These are phyloP conservation scores for Geococcyx californianus DNA, from an alignment of 2,113 vertebrate species.

Conservation along the genomic window DNA sequence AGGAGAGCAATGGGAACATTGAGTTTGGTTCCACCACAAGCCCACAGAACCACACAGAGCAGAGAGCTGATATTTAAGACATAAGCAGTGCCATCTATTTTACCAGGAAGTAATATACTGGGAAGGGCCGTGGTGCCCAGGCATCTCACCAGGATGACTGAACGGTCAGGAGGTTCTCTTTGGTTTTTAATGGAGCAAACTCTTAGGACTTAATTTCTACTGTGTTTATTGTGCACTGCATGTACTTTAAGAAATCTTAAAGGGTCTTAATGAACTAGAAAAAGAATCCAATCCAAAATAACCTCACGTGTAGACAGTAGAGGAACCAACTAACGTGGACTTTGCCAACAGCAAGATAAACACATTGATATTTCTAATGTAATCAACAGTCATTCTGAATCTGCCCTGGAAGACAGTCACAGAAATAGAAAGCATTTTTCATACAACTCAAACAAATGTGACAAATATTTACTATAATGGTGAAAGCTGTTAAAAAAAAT, in stretches of 20 bases:
- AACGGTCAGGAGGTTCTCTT: not conserved
- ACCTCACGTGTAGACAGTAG: not conserved
- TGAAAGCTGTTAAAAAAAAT: not conserved
- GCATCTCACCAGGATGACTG: rapidly evolving
- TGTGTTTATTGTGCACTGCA: not conserved
- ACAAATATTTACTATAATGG: slow-evolving; percentile 32
- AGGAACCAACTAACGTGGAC: not conserved
- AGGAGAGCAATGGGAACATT: too few species aligned
- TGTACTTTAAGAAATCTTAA: not conserved
- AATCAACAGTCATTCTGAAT: slow-evolving; percentile 34
- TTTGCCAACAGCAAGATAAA: slow-evolving; percentile 33
- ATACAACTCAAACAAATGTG: not conserved
- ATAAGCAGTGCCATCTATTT: not conserved
- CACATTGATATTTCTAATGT: not conserved
- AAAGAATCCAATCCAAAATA: slow-evolving; percentile 11
- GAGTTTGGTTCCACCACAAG: not conserved
- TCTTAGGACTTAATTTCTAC: not conserved
- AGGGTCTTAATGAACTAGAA: not conserved
- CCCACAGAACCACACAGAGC: not conserved
- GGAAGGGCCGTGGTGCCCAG: not conserved
- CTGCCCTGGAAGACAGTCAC: not conserved
- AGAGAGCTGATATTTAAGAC: not conserved
- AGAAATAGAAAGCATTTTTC: slow-evolving; percentile 23
- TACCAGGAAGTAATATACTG: not conserved
- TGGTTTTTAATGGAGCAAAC: not conserved